Evolutionary conservation across 2,888 invertebrate species (phyloP), one percentile per base, ranked within the genome.

Genomic region (Drosophila affinis): DNA sequence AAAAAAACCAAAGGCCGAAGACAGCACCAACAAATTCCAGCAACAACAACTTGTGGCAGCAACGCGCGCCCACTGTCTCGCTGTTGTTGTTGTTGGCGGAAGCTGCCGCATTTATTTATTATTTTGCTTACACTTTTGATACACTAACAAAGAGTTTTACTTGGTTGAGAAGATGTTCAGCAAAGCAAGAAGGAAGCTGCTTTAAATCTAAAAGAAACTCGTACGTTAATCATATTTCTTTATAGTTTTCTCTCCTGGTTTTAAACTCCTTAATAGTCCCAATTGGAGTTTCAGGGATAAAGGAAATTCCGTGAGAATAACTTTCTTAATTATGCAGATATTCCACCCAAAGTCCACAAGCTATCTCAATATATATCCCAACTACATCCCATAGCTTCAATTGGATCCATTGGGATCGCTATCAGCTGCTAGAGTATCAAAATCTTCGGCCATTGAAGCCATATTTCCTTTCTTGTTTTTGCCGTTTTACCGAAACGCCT

Each of bases 71-170:
- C 29, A 76, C 64, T 57, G 73, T 45, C 63, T 76, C 56, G 29
- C n/a, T 55, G 49, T 44, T 71, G 47, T 44, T 71, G 47, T 59
- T 73, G 57, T 81, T 77, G 69, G 87, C 83, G 83, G 87, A 83
- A 83, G 84, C 84, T 69, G 73, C 71, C 63, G 76, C 74, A 71
- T 80, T 78, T 82, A 75, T 80, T 82, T 85, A 71, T 78, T 74
- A 68, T 81, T 76, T 77, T 59, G 58, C 60, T 55, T 72, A 49
- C 58, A 34, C 48, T 21, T 62, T 63, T 52, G 24, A 39, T 39
- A 39, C 39, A 2, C 39, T 39, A 7, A 6, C 39, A n/a, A 39
- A 7, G 3, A 6, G 39, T 39, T n/a, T 39, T 39, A 39, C 14
- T 6, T 12, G 10, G 3, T 9, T 32, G 9, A 9, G 9, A 32